These are phyloP conservation scores for Lycopodina hypogea DNA, from an alignment of 37 sponge, comb jelly and placozoan species.

Conservation along the genomic window DNA sequence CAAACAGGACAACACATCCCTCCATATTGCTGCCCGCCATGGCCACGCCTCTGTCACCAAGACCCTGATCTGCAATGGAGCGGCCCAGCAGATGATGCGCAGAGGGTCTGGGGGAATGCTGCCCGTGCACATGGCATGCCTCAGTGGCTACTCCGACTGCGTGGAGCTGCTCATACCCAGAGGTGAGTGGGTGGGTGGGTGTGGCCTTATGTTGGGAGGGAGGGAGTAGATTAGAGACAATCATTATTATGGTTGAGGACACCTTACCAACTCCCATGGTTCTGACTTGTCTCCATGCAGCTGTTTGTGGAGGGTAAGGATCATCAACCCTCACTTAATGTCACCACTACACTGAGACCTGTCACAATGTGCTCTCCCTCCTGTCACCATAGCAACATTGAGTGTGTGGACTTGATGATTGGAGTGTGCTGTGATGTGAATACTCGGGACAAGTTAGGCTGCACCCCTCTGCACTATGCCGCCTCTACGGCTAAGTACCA, in stretches of 20 bases:
- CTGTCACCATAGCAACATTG: conserved; percentile 52
- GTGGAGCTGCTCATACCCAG: conserved; percentile 59
- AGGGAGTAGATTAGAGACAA: no score
- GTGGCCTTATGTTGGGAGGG: no score
- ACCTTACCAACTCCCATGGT: no score
- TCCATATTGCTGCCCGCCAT: conserved; percentile 83
- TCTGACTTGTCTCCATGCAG: conserved; percentile 82
- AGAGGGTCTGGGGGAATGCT: conserved; percentile 81
- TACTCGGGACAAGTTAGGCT: conserved; percentile 62
- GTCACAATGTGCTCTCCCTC: background rate
- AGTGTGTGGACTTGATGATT: conserved; percentile 83
- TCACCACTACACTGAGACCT: background rate
- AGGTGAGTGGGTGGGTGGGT: conserved; percentile 43
- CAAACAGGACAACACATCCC: conserved; percentile 77
- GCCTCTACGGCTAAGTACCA: conserved; percentile 73
- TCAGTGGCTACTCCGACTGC: conserved; percentile 87
- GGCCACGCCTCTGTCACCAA: conserved; percentile 81
- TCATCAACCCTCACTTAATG: background rate
- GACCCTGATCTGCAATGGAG: conserved; percentile 65
- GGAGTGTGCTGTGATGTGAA: conserved; percentile 58
- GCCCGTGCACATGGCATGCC: conserved; percentile 88
- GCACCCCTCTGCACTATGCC: conserved; percentile 88
- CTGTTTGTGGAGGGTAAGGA: conserved; percentile 88
- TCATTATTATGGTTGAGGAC: no score
- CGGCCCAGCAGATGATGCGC: conserved; percentile 21